phyloP scores from a whole-genome alignment of 2,797 vertebrate species.

The Capromys pilorides region DNA sequence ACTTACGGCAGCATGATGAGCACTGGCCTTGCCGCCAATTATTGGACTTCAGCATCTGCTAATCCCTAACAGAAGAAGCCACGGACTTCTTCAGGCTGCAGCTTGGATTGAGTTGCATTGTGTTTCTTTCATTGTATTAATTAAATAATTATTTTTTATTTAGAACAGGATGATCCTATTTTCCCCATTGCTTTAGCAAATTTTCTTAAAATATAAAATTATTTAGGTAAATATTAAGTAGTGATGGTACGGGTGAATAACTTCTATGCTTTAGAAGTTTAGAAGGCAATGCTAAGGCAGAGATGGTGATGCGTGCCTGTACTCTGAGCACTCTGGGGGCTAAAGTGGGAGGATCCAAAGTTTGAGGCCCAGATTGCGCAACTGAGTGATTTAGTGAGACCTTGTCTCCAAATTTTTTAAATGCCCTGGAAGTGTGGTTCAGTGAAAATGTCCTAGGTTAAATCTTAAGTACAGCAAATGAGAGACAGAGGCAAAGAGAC shows the following conservation, averaged over 20 bases:
- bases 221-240: slow-evolving; percentile 30
- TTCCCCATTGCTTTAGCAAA: not conserved
- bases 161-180: slow-evolving; percentile 8
- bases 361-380: not conserved
- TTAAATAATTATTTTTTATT: not conserved
- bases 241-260: not conserved
- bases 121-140: slow-evolving; percentile 25
- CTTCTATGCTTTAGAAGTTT: not conserved
- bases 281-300: not conserved
- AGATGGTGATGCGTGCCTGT: too few relatives aligned
- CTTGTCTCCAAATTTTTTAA: not conserved
- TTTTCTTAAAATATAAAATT: slow-evolving; percentile 58
- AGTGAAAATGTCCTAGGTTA: not conserved
- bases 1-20: not conserved
- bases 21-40: not conserved
- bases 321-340: not conserved
- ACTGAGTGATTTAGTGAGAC: not conserved
- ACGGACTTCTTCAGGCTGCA: not conserved
- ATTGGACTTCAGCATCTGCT: not conserved
- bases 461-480: not conserved
- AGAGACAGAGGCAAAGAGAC: not conserved
- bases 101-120: not conserved
- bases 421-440: not conserved
- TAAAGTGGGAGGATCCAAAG: not conserved
- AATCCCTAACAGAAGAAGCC: not conserved